Percentiles rank a stretch among this genome's conserved stretches.
Conservation (phyloP, 2,797 vertebrate species). For the Triplophysa bombifrons region DNA sequence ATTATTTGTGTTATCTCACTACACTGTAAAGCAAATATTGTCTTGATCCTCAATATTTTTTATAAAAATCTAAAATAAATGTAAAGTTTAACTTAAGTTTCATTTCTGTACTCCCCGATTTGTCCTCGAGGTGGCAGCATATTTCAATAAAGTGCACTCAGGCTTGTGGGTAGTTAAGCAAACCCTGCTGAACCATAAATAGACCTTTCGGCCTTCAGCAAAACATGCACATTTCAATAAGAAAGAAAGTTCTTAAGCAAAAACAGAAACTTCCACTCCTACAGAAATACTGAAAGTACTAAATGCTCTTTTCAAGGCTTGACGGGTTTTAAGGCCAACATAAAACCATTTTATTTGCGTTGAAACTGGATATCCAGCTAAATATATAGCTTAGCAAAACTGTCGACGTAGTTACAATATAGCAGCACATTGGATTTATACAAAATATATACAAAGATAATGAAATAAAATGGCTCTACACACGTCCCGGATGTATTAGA, state of each 20-base stretch:
- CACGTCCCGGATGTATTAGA: neutral
- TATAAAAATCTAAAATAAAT: too few species aligned
- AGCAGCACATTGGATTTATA: conserved; percentile 19
- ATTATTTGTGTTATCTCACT: neutral
- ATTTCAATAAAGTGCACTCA: neutral
- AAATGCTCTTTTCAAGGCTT: too few species aligned
- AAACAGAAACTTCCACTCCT: neutral
- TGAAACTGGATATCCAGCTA: neutral
- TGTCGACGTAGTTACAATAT: neutral
- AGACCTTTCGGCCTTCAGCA: neutral
- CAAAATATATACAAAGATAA: conserved; percentile 19
- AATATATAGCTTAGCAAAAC: neutral
- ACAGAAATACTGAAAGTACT: too few species aligned
- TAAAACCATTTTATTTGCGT: neutral
- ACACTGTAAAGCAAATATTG: neutral
- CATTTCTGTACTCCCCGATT: neutral
- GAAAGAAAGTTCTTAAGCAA: neutral
- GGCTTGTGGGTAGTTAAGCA: neutral
- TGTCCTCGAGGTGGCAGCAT: conserved; percentile 33
- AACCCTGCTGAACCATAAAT: conserved; percentile 13
- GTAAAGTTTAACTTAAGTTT: neutral
- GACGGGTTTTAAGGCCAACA: too few species aligned
- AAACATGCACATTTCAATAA: neutral
- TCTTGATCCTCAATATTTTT: too few species aligned
- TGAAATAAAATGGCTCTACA: conserved; percentile 5